These are phyloP conservation scores for Drosophila niveifrons DNA, from an alignment of 2,888 invertebrate genomes.

Conservation along the genomic window DNA sequence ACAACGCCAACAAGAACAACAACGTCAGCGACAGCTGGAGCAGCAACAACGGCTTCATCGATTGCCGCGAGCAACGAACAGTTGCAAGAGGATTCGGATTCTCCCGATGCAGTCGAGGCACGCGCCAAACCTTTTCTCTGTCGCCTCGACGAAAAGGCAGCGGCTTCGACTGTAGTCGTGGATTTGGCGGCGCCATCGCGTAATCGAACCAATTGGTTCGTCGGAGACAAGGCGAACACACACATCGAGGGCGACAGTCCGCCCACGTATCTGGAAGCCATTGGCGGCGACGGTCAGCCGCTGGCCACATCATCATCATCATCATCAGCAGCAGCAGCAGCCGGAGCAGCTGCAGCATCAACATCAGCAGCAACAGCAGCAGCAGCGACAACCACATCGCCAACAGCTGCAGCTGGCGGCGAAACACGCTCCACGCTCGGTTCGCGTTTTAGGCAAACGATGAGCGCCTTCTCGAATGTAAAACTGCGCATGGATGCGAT, in stretches of 20 bases:
- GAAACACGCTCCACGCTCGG: constrained; percentile 55
- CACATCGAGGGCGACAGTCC: constrained; percentile 82
- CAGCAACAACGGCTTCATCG: too few relatives aligned
- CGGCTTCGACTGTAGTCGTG: constrained; percentile 33
- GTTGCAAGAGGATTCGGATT: constrained; percentile 65
- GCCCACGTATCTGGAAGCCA: constrained; percentile 84
- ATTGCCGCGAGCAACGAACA: too few relatives aligned
- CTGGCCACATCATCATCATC: background rate
- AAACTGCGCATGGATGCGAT: constrained; percentile 83
- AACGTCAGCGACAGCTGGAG: background rate
- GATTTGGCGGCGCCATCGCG: constrained; percentile 74
- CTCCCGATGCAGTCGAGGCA: background rate
- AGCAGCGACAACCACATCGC: background rate
- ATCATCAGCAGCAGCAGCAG: constrained; percentile 1
- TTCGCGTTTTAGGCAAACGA: constrained; percentile 78
- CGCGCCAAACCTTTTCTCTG: constrained; percentile 70
- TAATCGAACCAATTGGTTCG: constrained; percentile 84
- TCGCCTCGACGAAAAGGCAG: constrained; percentile 60
- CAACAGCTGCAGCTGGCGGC: background rate
- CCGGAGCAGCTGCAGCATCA: background rate
- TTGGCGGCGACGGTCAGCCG: constrained; percentile 61
- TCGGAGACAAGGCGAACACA: constrained; percentile 60
- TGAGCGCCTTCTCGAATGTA: constrained; percentile 83
- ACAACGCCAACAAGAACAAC: background rate
- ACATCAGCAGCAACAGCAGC: constrained; percentile 5